Percentiles rank a stretch among this genome's conserved stretches.
Evolutionary conservation across 2,113 vertebrate genomes (phyloP).

Genomic region (Prochilodus magdalenae): DNA sequence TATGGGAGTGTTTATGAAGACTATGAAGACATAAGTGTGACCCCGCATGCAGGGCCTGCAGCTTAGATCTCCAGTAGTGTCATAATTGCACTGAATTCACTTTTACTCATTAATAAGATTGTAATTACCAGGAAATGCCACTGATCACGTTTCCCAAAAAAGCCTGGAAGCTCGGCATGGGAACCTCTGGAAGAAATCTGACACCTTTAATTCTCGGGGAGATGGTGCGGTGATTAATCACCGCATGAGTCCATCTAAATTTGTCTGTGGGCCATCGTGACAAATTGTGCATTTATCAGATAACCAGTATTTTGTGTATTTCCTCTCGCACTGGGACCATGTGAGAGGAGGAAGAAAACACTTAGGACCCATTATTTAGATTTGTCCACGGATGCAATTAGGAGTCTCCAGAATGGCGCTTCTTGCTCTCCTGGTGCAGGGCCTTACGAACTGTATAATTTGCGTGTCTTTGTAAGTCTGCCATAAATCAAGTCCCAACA

Average conservation of each 20-base stretch:
- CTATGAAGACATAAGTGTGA: background rate
- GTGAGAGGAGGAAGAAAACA: constrained; percentile 49
- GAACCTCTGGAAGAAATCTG: background rate
- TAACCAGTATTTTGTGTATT: constrained; percentile 56
- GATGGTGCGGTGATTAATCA: constrained; percentile 66
- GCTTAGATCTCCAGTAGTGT: background rate
- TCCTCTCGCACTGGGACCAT: constrained; percentile 34
- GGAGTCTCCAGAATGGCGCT: constrained; percentile 63
- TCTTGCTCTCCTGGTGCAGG: constrained; percentile 47
- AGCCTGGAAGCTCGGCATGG: background rate
- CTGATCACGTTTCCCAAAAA: background rate
- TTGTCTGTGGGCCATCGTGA: constrained; percentile 49
- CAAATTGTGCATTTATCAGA: constrained; percentile 63
- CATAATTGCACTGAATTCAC: background rate
- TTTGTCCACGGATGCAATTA: constrained; percentile 58
- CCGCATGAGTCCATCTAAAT: constrained; percentile 31
- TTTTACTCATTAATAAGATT: too few species aligned
- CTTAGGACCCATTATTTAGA: constrained; percentile 54
- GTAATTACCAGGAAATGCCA: too few species aligned
- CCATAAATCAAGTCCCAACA: constrained; percentile 61
- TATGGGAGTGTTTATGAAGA: too few species aligned
- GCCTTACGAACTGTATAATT: constrained; percentile 58
- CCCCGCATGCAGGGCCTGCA: background rate
- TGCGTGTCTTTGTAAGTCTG: constrained; percentile 54
- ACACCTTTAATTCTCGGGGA: background rate